Evolutionary conservation across 64 coral and sea anemone species (phyloP).

Genomic region (Anthopleura sola): DNA sequence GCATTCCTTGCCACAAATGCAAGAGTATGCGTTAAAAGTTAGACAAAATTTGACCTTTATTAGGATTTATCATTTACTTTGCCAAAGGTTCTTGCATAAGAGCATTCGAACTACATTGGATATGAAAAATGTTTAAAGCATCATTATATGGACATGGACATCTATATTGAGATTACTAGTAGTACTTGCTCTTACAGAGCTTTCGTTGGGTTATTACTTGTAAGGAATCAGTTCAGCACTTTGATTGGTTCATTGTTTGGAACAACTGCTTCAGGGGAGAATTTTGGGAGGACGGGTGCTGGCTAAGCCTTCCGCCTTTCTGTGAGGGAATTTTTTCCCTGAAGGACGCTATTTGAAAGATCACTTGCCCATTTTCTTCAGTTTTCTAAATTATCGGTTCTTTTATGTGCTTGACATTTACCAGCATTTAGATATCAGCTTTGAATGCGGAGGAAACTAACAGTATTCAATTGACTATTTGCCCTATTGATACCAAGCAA

Average conservation of each 20-base stretch:
- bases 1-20: neutral
- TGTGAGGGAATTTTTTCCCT: too few relatives aligned
- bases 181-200: neutral
- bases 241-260: constrained; percentile 7
- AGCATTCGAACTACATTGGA: neutral
- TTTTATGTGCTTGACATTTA: too few relatives aligned
- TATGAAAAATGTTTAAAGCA: neutral
- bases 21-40: neutral
- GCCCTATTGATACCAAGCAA: too few relatives aligned
- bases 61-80: neutral
- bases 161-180: neutral
- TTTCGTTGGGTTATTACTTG: neutral
- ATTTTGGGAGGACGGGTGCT: neutral
- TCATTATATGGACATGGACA: neutral
- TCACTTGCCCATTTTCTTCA: too few relatives aligned
- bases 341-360: too few relatives aligned
- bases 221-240: neutral
- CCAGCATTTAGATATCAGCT: too few relatives aligned
- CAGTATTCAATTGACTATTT: too few relatives aligned
- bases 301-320: neutral
- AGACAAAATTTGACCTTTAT: neutral
- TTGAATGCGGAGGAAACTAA: too few relatives aligned
- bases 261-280: neutral
- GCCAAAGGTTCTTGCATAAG: neutral
- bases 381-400: too few relatives aligned